Evolutionary conservation across 1,140 invertebrate species (phyloP), one percentile per base, ranked within the genome.

Genomic region (Aethina tumida): DNA sequence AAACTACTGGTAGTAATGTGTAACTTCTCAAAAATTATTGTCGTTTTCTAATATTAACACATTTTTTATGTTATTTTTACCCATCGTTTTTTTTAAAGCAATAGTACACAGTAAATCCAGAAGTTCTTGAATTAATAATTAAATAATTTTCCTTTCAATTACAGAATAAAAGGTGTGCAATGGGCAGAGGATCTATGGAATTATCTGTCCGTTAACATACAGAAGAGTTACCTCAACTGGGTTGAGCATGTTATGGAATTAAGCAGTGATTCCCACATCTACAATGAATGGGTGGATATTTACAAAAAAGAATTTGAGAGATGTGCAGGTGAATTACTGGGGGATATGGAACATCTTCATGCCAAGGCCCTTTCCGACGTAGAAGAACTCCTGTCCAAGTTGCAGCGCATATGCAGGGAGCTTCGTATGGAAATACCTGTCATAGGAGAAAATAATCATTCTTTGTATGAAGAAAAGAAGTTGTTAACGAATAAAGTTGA

Each of bases 401-500:
- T 45, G 12, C 12, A 49, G 28, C 8, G 31, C 2, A 19, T 45
- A 3, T 35, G 43, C 3, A 18, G 21, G 18, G 35, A 16, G 10
- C 24, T 49, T 5, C 20, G 28, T 9, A 36, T 27, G n/a, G 22
- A 33, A 20, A 41, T 45, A 14, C 42, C 42, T 13, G 39, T 39
- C 12, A 34, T 49, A 21, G 42, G 39, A 10, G 21, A 13, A 12
- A 18, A 45, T n/a, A 28, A 27, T 15, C 19, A 39, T 2, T 13
- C 39, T 25, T 25, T 49, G 3, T 42, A 34, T 36, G 37, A 49
- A 35, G 30, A 39, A 39, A 25, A 45, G 17, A 3, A 28, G 2
- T 12, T 29, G 10, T 18, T 49, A 10, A 31, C 26, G 9, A 49
- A 44, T n/a, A 10, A 25, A 10, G 29, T 49, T 13, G 14, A 39